These are phyloP conservation scores for Sebastes schlegelii DNA, from an alignment of 2,113 vertebrate genomes.

Conservation along the genomic window DNA sequence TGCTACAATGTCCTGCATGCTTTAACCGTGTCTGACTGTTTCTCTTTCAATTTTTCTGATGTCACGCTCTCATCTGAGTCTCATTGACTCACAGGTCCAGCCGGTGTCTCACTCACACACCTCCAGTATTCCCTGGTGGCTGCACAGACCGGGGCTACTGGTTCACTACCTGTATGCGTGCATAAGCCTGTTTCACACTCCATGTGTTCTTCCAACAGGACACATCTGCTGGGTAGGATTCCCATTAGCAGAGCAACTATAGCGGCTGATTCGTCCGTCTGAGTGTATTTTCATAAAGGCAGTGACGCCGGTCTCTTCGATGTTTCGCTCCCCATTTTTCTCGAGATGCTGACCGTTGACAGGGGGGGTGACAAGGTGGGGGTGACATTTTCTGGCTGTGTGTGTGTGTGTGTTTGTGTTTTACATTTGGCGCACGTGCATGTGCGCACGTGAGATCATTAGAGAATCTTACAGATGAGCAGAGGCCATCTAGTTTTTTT, in stretches of 20 bases:
- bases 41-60: conserved; percentile 10
- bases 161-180: conserved; percentile 49
- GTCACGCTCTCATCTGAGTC: conserved; percentile 27
- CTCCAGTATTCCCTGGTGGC: conserved; percentile 23
- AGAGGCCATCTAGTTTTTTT: conserved; percentile 31
- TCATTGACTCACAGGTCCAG: conserved; percentile 15
- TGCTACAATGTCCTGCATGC: not conserved
- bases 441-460: conserved; percentile 36
- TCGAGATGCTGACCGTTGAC: conserved; percentile 50
- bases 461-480: conserved; percentile 57
- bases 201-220: conserved; percentile 60
- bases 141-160: conserved; percentile 9
- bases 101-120: conserved; percentile 16
- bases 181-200: conserved; percentile 63
- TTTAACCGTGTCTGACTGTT: not conserved
- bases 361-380: conserved; percentile 40
- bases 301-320: conserved; percentile 29
- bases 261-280: conserved; percentile 52
- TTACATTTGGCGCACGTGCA: conserved; percentile 1
- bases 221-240: conserved; percentile 75
- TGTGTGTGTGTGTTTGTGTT: not conserved
- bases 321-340: conserved; percentile 45
- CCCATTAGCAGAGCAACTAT: conserved; percentile 63
- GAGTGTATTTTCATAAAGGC: conserved; percentile 50
- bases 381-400: conserved; percentile 23